Conservation (phyloP, 2,113 vertebrate species). For the Clarias batrachus region DNA sequence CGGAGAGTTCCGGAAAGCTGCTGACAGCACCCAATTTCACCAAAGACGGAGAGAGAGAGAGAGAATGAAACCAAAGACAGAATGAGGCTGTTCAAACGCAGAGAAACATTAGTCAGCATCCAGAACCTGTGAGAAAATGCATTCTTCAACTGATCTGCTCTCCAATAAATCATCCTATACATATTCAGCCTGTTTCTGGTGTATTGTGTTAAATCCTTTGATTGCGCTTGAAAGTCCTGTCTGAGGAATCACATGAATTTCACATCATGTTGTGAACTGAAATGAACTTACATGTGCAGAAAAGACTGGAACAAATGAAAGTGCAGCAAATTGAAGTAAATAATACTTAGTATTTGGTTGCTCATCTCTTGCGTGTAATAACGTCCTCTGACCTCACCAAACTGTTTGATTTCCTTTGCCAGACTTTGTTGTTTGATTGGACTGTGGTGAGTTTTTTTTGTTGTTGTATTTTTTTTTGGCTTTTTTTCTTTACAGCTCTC, state of each 20-base stretch:
- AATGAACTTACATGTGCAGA: background rate
- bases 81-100: background rate
- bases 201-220: background rate
- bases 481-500: no score
- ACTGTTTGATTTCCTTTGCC: no score
- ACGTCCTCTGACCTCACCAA: no score
- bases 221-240: background rate
- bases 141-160: background rate
- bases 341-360: no score
- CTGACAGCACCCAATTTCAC: constrained; percentile 37
- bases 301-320: no score
- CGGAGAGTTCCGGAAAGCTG: constrained; percentile 26
- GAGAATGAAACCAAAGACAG: constrained; percentile 1
- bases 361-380: no score
- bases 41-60: background rate
- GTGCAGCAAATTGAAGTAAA: no score
- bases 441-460: no score
- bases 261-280: background rate
- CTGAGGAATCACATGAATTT: background rate
- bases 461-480: no score
- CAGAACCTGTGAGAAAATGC: background rate
- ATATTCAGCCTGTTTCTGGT: background rate
- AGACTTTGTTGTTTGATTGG: no score
- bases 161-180: background rate
- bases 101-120: background rate